Conservation (phyloP, 2,888 invertebrate genomes). For the Lasioglossum vierecki region DNA sequence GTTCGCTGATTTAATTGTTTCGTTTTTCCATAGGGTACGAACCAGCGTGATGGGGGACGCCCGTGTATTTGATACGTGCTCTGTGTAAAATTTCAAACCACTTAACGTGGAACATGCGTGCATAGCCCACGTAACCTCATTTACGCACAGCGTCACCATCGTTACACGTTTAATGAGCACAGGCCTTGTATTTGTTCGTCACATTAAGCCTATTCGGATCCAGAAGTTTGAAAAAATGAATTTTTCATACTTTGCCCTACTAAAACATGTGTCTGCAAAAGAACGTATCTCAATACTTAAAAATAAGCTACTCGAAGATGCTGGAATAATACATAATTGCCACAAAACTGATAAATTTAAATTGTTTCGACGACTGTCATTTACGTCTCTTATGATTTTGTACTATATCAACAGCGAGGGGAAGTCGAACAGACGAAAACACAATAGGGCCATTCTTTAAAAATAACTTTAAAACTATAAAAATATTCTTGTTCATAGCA, state of each 20-base stretch:
- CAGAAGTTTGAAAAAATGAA: background rate
- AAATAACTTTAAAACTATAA: background rate
- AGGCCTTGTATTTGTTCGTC: background rate
- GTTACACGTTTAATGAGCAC: background rate
- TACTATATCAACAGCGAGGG: too few relatives aligned
- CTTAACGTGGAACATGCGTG: constrained; percentile 31
- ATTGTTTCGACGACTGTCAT: too few relatives aligned
- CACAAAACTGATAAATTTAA: background rate
- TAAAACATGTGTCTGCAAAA: background rate
- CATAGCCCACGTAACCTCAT: background rate
- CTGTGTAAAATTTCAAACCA: constrained; percentile 22
- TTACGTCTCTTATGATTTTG: too few relatives aligned
- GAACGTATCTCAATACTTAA: background rate
- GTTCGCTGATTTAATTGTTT: background rate
- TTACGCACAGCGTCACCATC: constrained; percentile 1
- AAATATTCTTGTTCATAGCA: background rate
- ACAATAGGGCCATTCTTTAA: background rate
- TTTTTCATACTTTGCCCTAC: background rate
- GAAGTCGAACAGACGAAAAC: too few relatives aligned
- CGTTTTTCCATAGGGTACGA: background rate
- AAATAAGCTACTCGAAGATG: background rate
- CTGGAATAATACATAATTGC: too few relatives aligned
- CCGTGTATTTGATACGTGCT: background rate
- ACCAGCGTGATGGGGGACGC: background rate
- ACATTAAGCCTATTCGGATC: background rate